Evolutionary conservation across 2,113 vertebrate species (phyloP).

Genomic region (Petrocephalus zakoni): DNA sequence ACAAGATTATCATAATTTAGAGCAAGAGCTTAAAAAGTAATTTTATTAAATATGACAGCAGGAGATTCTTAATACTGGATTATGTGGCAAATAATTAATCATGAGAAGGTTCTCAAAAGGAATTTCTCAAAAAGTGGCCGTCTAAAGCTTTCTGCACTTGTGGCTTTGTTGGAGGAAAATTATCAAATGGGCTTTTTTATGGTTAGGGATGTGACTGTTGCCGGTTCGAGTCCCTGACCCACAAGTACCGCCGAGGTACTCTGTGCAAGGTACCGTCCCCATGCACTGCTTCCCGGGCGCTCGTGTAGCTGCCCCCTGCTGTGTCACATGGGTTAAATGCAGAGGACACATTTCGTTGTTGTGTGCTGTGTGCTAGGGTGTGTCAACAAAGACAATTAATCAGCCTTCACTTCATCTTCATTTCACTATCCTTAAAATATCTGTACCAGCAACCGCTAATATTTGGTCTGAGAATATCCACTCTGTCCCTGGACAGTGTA

Average conservation of each 20-base stretch:
- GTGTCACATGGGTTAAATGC: no score
- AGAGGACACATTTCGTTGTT: no score
- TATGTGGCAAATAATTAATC: not conserved
- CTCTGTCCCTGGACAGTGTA: not conserved
- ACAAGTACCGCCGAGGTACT: no score
- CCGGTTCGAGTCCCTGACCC: no score
- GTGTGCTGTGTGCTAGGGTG: no score
- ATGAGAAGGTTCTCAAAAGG: not conserved
- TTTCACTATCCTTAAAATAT: not conserved
- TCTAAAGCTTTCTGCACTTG: not conserved
- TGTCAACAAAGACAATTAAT: no score
- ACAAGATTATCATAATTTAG: not conserved
- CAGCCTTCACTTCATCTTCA: no score
- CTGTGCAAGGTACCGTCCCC: no score
- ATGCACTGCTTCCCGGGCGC: no score
- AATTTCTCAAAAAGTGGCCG: not conserved
- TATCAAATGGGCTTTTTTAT: not conserved
- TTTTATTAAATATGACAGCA: not conserved
- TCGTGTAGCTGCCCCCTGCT: no score
- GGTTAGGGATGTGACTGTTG: no score
- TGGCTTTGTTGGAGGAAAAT: not conserved
- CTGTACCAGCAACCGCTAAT: not conserved
- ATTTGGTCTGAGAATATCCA: not conserved
- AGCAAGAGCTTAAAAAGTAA: not conserved
- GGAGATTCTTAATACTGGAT: not conserved